A percentile compares a stretch with the other conserved stretches of the same genome.
These are phyloP conservation scores for Bos javanicus DNA, from an alignment of 2,113 vertebrate genomes.

Conservation along the genomic window DNA sequence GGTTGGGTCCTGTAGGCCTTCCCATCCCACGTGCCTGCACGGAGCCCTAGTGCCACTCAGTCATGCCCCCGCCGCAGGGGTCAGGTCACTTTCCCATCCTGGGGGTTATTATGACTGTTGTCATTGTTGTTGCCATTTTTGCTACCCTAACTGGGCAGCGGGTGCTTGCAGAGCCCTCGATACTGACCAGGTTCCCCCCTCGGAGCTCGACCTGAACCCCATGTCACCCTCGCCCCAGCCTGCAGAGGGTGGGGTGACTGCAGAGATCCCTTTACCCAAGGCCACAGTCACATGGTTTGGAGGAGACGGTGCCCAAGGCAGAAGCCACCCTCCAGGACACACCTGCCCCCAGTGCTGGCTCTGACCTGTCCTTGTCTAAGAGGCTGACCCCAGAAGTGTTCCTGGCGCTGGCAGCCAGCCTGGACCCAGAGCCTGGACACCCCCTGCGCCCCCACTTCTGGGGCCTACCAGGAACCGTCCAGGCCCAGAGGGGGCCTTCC, in stretches of 20 bases:
- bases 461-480: neutral
- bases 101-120: accelerated
- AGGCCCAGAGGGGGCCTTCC: neutral
- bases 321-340: neutral
- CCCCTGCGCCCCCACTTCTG: accelerated
- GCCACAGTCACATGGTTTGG: neutral
- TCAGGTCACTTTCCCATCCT: neutral
- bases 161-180: neutral
- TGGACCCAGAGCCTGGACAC: accelerated
- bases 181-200: neutral
- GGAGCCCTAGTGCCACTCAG: accelerated
- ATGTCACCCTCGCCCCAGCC: accelerated
- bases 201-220: neutral
- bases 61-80: accelerated
- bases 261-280: neutral
- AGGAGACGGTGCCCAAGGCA: neutral
- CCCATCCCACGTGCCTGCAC: accelerated
- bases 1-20: neutral
- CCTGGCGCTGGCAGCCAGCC: neutral
- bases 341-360: neutral
- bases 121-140: neutral
- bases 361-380: neutral
- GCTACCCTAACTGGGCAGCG: neutral
- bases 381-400: neutral
- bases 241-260: neutral